phyloP scores from a whole-genome alignment of 2,888 invertebrate species.

The Stenoptilia bipunctidactyla region DNA sequence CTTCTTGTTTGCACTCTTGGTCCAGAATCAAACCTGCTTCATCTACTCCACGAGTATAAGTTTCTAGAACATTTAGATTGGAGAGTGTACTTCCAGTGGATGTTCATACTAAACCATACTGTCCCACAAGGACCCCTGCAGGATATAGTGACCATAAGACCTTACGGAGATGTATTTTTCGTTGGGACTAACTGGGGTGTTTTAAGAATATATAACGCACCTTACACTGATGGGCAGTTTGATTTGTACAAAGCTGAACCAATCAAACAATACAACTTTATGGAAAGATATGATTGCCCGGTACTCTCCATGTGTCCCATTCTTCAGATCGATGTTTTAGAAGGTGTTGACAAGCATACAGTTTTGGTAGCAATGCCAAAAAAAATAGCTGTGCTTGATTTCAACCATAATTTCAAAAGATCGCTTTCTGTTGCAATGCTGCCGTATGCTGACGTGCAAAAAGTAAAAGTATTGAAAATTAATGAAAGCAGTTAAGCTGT shows the following conservation, averaged over 20 bases:
- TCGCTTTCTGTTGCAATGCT: slow-evolving; percentile 24
- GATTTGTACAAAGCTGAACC: slow-evolving; percentile 36
- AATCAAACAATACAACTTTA: slow-evolving; percentile 41
- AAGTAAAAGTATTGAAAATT: slow-evolving; percentile 18
- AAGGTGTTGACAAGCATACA: slow-evolving; percentile 36
- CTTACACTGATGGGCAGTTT: slow-evolving; percentile 31
- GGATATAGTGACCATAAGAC: slow-evolving; percentile 31
- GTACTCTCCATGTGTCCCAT: slow-evolving; percentile 39
- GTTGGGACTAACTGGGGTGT: slow-evolving; percentile 46
- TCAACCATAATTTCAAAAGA: slow-evolving; percentile 28
- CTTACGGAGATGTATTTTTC: slow-evolving; percentile 43
- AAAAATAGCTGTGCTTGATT: slow-evolving; percentile 41
- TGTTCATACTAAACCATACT: slow-evolving; percentile 26
- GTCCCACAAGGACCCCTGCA: slow-evolving; percentile 33
- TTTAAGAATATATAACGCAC: slow-evolving; percentile 38
- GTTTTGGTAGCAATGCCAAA: slow-evolving; percentile 49
- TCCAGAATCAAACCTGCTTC: slow-evolving; percentile 24
- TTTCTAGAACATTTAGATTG: slow-evolving; percentile 45
- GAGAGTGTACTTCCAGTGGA: slow-evolving; percentile 41
- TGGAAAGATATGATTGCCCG: slow-evolving; percentile 34
- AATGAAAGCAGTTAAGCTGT: slow-evolving; percentile 6
- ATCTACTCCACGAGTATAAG: slow-evolving; percentile 27
- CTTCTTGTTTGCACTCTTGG: slow-evolving; percentile 21
- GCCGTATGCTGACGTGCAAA: slow-evolving; percentile 22
- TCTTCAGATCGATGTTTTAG: slow-evolving; percentile 38